phyloP scores from a whole-genome alignment of 2,113 vertebrate species.

The Dolichallabes microphthalmus region DNA sequence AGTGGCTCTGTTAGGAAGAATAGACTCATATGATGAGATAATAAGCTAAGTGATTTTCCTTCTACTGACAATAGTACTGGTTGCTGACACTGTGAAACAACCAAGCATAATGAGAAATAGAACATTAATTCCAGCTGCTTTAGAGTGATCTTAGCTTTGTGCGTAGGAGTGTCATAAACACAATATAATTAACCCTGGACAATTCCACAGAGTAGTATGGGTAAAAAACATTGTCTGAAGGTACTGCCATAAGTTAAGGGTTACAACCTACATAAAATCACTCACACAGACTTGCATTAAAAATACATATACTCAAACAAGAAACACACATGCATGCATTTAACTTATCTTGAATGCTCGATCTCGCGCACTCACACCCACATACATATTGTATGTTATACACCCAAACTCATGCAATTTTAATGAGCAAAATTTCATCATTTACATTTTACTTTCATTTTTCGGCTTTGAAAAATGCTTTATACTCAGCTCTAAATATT shows the following conservation, averaged over 20 bases:
- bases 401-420: slow-evolving; percentile 13
- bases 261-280: slow-evolving; percentile 22
- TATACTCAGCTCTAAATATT: slow-evolving; percentile 19
- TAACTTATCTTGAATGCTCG: too few species aligned
- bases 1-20: background rate
- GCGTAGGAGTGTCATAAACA: slow-evolving; percentile 16
- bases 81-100: background rate
- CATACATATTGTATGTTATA: slow-evolving; percentile 10
- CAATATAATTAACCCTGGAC: slow-evolving; percentile 39
- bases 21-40: background rate
- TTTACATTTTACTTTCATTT: slow-evolving; percentile 40
- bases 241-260: background rate
- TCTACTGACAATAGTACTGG: slow-evolving; percentile 27
- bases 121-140: slow-evolving; percentile 27
- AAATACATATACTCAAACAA: background rate
- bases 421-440: slow-evolving; percentile 44
- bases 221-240: slow-evolving; percentile 16
- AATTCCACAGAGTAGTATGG: slow-evolving; percentile 16
- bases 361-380: slow-evolving; percentile 16
- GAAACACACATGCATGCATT: background rate
- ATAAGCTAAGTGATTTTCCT: background rate
- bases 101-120: slow-evolving; percentile 22
- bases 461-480: slow-evolving; percentile 14
- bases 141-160: slow-evolving; percentile 9
- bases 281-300: background rate